phyloP scores from a whole-genome alignment of 2,888 invertebrate genomes.

The Epirrhoe tristata region DNA sequence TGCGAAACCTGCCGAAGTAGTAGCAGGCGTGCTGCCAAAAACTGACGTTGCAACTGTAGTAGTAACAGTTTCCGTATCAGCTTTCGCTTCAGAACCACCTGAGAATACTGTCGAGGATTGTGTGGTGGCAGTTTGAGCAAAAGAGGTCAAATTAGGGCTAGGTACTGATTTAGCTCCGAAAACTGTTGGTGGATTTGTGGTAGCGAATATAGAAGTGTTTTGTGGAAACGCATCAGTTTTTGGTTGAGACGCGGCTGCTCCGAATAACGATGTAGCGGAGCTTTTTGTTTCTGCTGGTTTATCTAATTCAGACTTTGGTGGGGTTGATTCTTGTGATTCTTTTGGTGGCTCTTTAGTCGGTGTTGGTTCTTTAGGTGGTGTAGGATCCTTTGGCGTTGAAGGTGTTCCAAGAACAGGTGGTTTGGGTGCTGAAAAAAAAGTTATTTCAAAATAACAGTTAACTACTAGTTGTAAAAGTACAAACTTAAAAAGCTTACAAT shows the following conservation, averaged over 20 bases:
- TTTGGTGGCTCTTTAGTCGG: constrained; percentile 12
- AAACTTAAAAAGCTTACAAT: not conserved
- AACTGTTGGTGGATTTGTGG: constrained; percentile 35
- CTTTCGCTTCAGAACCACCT: constrained; percentile 24
- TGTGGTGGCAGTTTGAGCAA: constrained; percentile 24
- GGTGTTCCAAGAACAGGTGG: constrained; percentile 44
- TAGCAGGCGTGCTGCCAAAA: constrained; percentile 42
- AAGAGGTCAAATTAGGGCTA: constrained; percentile 18
- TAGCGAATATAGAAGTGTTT: constrained; percentile 38
- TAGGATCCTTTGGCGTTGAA: constrained; percentile 24
- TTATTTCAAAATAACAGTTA: not conserved
- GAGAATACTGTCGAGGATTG: constrained; percentile 20
- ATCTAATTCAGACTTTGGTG: constrained; percentile 34
- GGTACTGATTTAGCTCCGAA: constrained; percentile 28
- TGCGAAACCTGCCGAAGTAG: constrained; percentile 49
- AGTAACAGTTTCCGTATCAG: constrained; percentile 39
- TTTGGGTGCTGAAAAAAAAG: constrained; percentile 52
- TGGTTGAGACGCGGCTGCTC: constrained; percentile 53
- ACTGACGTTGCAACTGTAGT: constrained; percentile 42
- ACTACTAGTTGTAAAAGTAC: not conserved
- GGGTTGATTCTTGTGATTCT: constrained; percentile 40
- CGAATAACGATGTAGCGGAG: constrained; percentile 60
- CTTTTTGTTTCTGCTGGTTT: constrained; percentile 43
- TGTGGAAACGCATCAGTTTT: constrained; percentile 44
- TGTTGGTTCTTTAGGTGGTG: constrained; percentile 17